A percentile compares a stretch with the other conserved stretches of the same genome.
These are phyloP conservation scores for Cyanoramphus novaezelandiae DNA, from an alignment of 2,113 vertebrate genomes.

Conservation along the genomic window DNA sequence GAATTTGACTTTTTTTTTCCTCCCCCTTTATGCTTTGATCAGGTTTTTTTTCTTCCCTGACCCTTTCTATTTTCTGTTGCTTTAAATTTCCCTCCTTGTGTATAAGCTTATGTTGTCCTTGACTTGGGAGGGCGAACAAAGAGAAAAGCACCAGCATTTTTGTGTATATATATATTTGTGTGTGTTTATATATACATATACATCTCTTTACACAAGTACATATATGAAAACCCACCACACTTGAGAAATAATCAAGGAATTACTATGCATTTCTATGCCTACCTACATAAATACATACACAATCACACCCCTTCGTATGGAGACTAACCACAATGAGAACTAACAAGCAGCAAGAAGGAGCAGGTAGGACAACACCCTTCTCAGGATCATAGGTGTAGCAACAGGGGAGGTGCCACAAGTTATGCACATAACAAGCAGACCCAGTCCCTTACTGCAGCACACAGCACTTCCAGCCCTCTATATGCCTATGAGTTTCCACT, in stretches of 20 bases:
- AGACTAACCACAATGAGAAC: neutral
- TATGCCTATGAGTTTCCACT: neutral
- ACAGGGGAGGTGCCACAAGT: rapidly evolving
- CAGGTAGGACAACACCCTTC: neutral
- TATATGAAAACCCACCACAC: neutral
- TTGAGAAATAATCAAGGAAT: neutral
- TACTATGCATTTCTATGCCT: neutral
- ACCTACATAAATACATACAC: too few relatives aligned
- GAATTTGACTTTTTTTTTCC: neutral
- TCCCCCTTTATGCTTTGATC: neutral
- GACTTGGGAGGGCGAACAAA: neutral
- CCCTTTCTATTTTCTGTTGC: neutral
- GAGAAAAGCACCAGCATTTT: neutral
- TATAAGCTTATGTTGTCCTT: neutral
- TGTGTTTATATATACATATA: neutral
- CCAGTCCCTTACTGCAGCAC: neutral
- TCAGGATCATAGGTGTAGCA: rapidly evolving
- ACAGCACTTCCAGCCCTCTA: neutral
- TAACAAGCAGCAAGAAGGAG: neutral
- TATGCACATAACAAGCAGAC: neutral
- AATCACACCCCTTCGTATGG: neutral
- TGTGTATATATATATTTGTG: rapidly evolving
- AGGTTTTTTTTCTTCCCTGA: neutral
- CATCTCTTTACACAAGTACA: neutral
- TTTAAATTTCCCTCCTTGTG: neutral